Conservation (phyloP, 1,140 invertebrate genomes). For the Ylistrum balloti region DNA sequence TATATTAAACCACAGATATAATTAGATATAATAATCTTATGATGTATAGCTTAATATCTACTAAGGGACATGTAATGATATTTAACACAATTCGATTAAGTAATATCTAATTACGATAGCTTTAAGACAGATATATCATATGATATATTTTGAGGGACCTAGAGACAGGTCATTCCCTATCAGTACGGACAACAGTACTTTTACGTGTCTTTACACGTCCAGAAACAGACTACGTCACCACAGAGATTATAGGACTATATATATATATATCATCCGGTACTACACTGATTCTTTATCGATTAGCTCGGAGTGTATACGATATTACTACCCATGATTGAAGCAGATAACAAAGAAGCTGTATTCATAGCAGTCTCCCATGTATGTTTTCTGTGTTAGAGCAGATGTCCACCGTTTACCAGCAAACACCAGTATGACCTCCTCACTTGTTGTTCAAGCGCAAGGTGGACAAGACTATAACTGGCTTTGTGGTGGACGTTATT, state of each 20-base stretch:
- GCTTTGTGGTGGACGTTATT: too few species aligned
- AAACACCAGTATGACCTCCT: too few species aligned
- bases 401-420: too few species aligned
- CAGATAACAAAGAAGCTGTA: too few species aligned
- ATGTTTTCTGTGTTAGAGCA: too few species aligned
- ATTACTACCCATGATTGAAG: too few species aligned
- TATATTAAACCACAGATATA: neutral
- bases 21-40: neutral
- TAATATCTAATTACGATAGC: neutral
- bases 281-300: constrained; percentile 44
- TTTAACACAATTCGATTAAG: neutral
- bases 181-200: neutral
- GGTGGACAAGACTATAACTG: too few species aligned
- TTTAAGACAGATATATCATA: neutral
- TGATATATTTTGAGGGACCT: neutral
- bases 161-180: neutral
- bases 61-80: neutral
- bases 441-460: too few species aligned
- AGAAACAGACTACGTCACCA: neutral
- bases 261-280: neutral
- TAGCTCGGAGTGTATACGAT: neutral
- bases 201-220: neutral
- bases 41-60: neutral
- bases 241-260: neutral
- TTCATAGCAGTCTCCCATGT: too few species aligned